These are phyloP conservation scores for Dasysyrphus albostriatus DNA, from an alignment of 2,888 invertebrate species.

Conservation along the genomic window DNA sequence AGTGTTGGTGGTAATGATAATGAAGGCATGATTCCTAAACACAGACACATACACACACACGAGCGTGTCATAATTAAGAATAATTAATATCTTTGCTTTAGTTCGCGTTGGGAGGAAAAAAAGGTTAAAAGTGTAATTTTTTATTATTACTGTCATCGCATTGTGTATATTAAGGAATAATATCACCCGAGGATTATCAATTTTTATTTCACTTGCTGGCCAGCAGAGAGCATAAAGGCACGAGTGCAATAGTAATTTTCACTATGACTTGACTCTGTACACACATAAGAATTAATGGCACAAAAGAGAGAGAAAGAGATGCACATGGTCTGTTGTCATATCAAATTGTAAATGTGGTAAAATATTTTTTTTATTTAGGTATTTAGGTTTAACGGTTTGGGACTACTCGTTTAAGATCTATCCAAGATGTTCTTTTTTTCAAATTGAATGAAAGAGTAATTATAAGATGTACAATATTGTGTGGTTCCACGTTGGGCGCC, in stretches of 20 bases:
- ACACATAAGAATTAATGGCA: constrained; percentile 40
- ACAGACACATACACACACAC: not conserved
- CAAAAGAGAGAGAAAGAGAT: not conserved
- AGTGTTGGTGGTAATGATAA: constrained; percentile 1
- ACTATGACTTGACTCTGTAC: constrained; percentile 28
- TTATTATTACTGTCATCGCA: constrained; percentile 65
- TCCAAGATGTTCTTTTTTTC: not conserved
- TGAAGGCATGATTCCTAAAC: constrained; percentile 8
- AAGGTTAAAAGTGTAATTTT: constrained; percentile 59
- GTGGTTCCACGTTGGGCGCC: constrained; percentile 27
- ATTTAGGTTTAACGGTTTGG: not conserved
- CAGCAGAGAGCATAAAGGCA: not conserved
- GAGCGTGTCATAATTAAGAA: constrained; percentile 58
- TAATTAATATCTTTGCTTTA: constrained; percentile 65
- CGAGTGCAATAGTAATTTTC: constrained; percentile 32
- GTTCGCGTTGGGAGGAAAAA: constrained; percentile 10
- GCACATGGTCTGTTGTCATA: no score
- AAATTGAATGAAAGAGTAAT: not conserved
- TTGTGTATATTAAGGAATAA: constrained; percentile 57
- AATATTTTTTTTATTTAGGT: no score
- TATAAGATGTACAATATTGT: not conserved
- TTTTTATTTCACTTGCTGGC: constrained; percentile 44
- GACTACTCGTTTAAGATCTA: not conserved
- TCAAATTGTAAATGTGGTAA: no score
- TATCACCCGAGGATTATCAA: constrained; percentile 45